Conservation (phyloP, 2,888 invertebrate species). For the Lottia scabra region DNA sequence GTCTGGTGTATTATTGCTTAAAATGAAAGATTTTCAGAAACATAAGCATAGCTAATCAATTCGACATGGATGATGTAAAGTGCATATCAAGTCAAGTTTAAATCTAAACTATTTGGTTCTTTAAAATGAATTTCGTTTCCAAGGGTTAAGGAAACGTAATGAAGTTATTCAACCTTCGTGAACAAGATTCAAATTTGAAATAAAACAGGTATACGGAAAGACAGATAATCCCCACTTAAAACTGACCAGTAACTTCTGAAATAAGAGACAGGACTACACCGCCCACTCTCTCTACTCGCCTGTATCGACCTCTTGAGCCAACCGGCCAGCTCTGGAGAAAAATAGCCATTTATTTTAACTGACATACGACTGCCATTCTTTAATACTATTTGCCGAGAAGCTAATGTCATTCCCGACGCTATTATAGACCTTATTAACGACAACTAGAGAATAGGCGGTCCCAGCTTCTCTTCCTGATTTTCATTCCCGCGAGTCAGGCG, state of each 20-base stretch:
- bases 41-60: too few relatives aligned
- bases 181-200: too few relatives aligned
- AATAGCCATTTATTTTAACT: slow-evolving; percentile 4
- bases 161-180: too few relatives aligned
- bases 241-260: neutral
- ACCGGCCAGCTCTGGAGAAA: neutral
- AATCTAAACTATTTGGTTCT: too few relatives aligned
- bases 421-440: neutral
- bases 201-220: neutral
- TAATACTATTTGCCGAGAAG: slow-evolving; percentile 4
- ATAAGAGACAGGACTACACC: neutral
- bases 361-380: slow-evolving; percentile 4
- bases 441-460: neutral
- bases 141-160: too few relatives aligned
- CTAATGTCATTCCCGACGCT: neutral
- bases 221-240: slow-evolving; percentile 1
- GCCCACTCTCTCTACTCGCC: neutral
- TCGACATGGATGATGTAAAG: too few relatives aligned
- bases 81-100: too few relatives aligned
- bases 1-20: too few relatives aligned
- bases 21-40: too few relatives aligned
- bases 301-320: slow-evolving; percentile 3
- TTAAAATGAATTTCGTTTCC: too few relatives aligned
- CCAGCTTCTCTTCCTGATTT: neutral
- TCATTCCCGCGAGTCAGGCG: neutral